A percentile compares a stretch with the other conserved stretches of the same genome.
phyloP scores from a whole-genome alignment of 2,113 vertebrate genomes.

The Cyphomyrus plagiostoma region DNA sequence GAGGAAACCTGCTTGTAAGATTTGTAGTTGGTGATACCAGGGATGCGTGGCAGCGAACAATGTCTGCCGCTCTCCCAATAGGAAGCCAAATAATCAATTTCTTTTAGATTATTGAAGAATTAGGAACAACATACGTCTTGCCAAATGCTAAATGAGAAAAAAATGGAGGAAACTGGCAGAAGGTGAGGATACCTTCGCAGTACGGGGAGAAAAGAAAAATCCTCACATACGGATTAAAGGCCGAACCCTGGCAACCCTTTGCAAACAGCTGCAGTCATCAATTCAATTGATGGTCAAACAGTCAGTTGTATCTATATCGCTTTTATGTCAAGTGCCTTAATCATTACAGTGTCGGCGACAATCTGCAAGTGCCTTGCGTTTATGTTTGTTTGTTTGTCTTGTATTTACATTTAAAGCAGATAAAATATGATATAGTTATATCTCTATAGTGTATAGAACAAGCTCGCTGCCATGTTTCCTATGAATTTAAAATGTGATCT shows the following conservation, averaged over 20 bases:
- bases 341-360: background rate
- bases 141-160: background rate
- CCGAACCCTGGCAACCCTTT: background rate
- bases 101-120: background rate
- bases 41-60: background rate
- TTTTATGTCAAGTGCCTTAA: background rate
- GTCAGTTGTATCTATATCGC: background rate
- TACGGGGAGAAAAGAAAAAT: background rate
- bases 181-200: background rate
- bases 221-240: background rate
- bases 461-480: background rate
- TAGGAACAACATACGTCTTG: background rate
- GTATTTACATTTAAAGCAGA: background rate
- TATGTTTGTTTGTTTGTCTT: background rate
- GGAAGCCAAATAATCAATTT: background rate
- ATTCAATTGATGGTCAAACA: background rate
- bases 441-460: background rate
- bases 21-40: background rate
- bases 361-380: background rate
- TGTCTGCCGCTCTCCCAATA: background rate
- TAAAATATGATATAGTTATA: background rate
- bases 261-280: background rate
- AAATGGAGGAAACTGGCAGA: background rate
- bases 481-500: constrained; percentile 16
- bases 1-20: background rate